Conservation (phyloP, 2,113 vertebrate genomes). For the Chloroceryle aenea region DNA sequence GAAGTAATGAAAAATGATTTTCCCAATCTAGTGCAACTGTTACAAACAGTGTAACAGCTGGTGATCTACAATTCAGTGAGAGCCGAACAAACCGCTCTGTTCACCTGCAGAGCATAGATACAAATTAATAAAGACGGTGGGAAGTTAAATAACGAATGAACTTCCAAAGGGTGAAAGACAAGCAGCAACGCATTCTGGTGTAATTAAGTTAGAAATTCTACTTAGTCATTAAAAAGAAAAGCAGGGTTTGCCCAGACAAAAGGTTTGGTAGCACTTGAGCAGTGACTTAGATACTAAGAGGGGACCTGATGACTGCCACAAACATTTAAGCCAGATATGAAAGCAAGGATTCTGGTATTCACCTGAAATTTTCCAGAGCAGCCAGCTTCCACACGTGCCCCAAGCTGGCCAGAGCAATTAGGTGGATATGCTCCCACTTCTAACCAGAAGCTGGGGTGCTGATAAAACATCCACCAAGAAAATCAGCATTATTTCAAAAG, state of each 20-base stretch:
- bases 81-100: background rate
- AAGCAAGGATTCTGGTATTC: background rate
- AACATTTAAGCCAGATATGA: background rate
- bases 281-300: background rate
- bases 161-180: background rate
- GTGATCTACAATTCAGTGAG: background rate
- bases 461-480: background rate
- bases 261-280: background rate
- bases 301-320: background rate
- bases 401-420: background rate
- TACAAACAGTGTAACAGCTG: background rate
- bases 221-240: background rate
- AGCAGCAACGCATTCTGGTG: background rate
- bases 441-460: background rate
- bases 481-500: background rate
- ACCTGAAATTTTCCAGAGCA: background rate
- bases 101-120: background rate
- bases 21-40: background rate
- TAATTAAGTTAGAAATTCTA: background rate
- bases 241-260: background rate
- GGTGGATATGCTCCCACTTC: background rate
- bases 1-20: background rate
- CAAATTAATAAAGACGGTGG: background rate
- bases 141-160: background rate
- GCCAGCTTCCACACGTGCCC: background rate